Conservation (phyloP, 2,113 vertebrate genomes). For the Steatornis caripensis region DNA sequence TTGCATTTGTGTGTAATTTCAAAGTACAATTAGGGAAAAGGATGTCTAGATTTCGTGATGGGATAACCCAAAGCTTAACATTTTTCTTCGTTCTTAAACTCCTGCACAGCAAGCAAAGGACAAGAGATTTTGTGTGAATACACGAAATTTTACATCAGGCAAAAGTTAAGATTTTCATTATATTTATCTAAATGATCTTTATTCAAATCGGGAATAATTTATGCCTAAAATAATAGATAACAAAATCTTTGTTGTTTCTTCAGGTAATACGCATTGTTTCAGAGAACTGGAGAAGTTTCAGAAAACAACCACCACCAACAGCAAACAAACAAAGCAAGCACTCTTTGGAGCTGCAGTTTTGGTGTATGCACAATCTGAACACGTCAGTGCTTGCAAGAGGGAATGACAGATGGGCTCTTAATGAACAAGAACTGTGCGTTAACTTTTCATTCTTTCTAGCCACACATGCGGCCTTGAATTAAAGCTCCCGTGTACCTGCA, state of each 20-base stretch:
- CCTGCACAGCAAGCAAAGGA: not conserved
- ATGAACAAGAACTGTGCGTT: not conserved
- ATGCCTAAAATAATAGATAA: not conserved
- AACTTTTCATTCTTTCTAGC: not conserved
- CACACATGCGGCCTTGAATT: not conserved
- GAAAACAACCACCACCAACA: not conserved
- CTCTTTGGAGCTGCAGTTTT: not conserved
- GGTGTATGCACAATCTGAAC: not conserved
- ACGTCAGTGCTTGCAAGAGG: not conserved
- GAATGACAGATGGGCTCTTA: not conserved
- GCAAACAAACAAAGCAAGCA: not conserved
- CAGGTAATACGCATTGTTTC: not conserved
- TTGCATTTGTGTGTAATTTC: not conserved
- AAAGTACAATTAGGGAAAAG: not conserved
- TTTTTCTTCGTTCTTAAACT: not conserved
- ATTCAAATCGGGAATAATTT: not conserved
- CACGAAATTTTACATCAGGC: not conserved
- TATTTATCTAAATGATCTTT: not conserved
- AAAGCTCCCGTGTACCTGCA: not conserved
- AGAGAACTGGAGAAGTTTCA: not conserved
- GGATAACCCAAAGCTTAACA: not conserved
- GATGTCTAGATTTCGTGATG: not conserved
- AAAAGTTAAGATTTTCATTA: not conserved
- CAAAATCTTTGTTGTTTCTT: not conserved
- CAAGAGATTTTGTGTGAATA: not conserved